A percentile compares a stretch with the other conserved stretches of the same genome.
Evolutionary conservation across 1,140 invertebrate species (phyloP).

Genomic region (Drosophila eugracilis): DNA sequence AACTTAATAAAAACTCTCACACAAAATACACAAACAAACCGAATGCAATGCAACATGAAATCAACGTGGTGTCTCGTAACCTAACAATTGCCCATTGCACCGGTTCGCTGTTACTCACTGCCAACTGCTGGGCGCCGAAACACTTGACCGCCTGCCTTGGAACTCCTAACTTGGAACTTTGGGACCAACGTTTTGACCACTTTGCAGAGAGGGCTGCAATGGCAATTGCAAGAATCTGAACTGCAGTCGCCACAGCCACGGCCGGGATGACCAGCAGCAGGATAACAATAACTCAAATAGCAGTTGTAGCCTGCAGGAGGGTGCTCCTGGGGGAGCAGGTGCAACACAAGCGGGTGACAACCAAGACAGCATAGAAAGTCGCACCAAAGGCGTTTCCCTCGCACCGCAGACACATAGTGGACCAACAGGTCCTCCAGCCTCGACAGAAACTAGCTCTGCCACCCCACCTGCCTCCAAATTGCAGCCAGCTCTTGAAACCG

Average conservation of each 20-base stretch:
- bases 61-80: slow-evolving; percentile 41
- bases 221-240: slow-evolving; percentile 74
- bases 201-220: slow-evolving; percentile 58
- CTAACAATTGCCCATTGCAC: slow-evolving; percentile 64
- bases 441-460: slow-evolving; percentile 1
- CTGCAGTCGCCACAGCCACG: slow-evolving; percentile 63
- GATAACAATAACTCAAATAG: slow-evolving; percentile 68
- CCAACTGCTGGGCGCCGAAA: slow-evolving; percentile 77
- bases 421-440: slow-evolving; percentile 75
- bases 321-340: not conserved
- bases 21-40: slow-evolving; percentile 31
- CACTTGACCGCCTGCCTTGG: slow-evolving; percentile 57
- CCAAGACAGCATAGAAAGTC: slow-evolving; percentile 74
- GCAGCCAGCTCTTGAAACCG: slow-evolving; percentile 40
- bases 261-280: slow-evolving; percentile 41
- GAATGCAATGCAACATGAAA: slow-evolving; percentile 45
- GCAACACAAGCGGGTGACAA: slow-evolving; percentile 51
- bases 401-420: slow-evolving; percentile 75
- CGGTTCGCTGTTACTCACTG: slow-evolving; percentile 77
- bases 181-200: not conserved
- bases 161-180: slow-evolving; percentile 1
- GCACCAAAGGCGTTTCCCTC: slow-evolving; percentile 70
- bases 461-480: slow-evolving; percentile 17
- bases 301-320: slow-evolving; percentile 58
- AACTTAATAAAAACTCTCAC: slow-evolving; percentile 38